Evolutionary conservation across 2,888 invertebrate genomes (phyloP), one percentile per base, ranked within the genome.

Genomic region (Nephrocerus scutellatus): DNA sequence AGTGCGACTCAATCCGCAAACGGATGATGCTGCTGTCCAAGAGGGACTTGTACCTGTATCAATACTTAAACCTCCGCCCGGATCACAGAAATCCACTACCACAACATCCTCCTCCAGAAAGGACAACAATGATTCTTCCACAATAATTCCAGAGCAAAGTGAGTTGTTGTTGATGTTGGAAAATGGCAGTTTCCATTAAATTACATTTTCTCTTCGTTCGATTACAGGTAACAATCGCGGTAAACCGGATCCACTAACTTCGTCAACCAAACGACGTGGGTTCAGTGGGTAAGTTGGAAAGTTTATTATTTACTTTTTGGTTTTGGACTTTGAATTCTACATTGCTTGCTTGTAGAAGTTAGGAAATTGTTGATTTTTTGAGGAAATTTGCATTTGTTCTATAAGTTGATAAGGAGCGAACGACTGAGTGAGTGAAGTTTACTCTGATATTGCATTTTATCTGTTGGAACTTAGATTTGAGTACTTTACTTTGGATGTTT

Each of bases 11-110:
- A 67, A 65, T 63, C 63, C 68, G 65, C 71, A 70, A 66, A 70
- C 60, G 54, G 66, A 72, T 53, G 65, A 75, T 66, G 54, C 72
- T 54, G 56, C 73, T 55, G 62, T 77, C 30, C 79, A 79, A 26
- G 88, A 88, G 64, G 89, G 89, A 36, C 74, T 87, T 36, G 88
- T 89, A 46, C 89, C 88, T 16, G 75, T 79, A 3, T 75, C 81
- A 51, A 82, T 85, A 51, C 79, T 89, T 47, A 82, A 83, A 64
- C 82, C 82, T 56, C 79, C 80, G 35, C 82, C 88, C 55, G 71
- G 62, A 34, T 47, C 78, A 57, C 77, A 55, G 46, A 62, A 59
- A 49, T 38, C 43, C 28, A 36, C 44, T n/a, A 12, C 30, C 29
- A 48, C 48, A 29, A 44, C 34, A 36, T 45, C 53, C 25, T 49